Base-by-base conservation (phyloP, 1,140 invertebrate species). In the Andricus grossulariae region DNA sequence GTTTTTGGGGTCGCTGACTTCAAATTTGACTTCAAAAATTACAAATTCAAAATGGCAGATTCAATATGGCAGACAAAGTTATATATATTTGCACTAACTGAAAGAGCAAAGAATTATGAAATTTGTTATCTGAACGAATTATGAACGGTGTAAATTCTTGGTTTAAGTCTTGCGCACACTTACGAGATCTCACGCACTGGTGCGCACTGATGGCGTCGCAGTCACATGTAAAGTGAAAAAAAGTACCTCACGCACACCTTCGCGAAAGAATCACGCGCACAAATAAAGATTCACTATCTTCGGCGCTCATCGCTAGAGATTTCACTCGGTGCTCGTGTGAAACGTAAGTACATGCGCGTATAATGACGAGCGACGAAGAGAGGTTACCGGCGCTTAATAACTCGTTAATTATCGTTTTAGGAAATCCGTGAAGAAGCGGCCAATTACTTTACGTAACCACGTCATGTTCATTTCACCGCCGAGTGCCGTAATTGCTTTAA, bases 371-470 rank as follows among this genome's bases (percentile, higher is more conserved):
- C 80, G 80, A 82, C 79, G 80, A 82, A 81, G 75, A 72, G 72
- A 73, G 82, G 74, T 80, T 77, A 82, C 80, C 79, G 85, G 78
- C 87, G 87, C 88, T 90, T 91, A 92, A 92, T 91, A 92, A 92
- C 89, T 92, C 89, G 90, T 92, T 91, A 91, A 91, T 92, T 91
- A 92, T 91, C 90, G 86, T 92, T 92, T 92, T 92, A 91, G 90
- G 91, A 91, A 92, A 91, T 91, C 88, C 89, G 87, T 85, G 86
- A 75, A 78, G 80, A 81, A 75, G 79, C 79, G 79, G 79, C 88
- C 89, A 91, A 90, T 90, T 91, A 90, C 84, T 90, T 91, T 91
- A 90, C 88, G 89, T 89, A 91, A 90, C 77, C 76, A 73, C 75
- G 70, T 73, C 81, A 82, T 79, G 84, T 85, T 84, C 88, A 87